These are phyloP conservation scores for Pseudois nayaur DNA, from an alignment of 2,113 vertebrate genomes.

Conservation along the genomic window DNA sequence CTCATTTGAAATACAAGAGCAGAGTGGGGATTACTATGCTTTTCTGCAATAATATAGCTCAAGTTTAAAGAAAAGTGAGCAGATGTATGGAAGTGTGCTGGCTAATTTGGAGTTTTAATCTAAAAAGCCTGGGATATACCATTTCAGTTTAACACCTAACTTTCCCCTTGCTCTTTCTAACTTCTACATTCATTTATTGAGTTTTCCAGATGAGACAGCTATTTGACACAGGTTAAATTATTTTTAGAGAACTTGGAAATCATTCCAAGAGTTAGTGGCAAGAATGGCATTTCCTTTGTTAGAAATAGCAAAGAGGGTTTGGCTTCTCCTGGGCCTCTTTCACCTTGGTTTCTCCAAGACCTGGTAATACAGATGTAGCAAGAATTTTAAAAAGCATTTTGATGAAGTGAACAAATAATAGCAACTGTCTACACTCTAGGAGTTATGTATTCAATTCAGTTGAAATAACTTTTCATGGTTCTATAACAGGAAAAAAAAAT, in stretches of 20 bases:
- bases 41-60: slow-evolving; percentile 53
- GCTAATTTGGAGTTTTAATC: slow-evolving; percentile 45
- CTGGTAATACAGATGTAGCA: slow-evolving; percentile 59
- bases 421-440: slow-evolving; percentile 63
- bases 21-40: slow-evolving; percentile 47
- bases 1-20: slow-evolving; percentile 59
- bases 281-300: slow-evolving; percentile 74
- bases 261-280: slow-evolving; percentile 67
- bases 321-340: slow-evolving; percentile 48
- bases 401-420: slow-evolving; percentile 72
- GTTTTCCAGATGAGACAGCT: slow-evolving; percentile 72
- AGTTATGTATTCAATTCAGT: slow-evolving; percentile 64
- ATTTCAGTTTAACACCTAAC: slow-evolving; percentile 49
- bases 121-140: slow-evolving; percentile 11
- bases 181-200: slow-evolving; percentile 57
- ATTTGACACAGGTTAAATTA: slow-evolving; percentile 73
- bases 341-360: slow-evolving; percentile 48
- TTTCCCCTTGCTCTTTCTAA: slow-evolving; percentile 43
- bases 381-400: slow-evolving; percentile 70
- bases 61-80: slow-evolving; percentile 60
- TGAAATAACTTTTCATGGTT: slow-evolving; percentile 61
- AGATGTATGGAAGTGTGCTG: slow-evolving; percentile 35
- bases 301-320: slow-evolving; percentile 58
- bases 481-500: slow-evolving; percentile 41
- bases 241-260: slow-evolving; percentile 71